Evolutionary conservation across 2,797 vertebrate species (phyloP).

Genomic region (Phalloptychus januarius): DNA sequence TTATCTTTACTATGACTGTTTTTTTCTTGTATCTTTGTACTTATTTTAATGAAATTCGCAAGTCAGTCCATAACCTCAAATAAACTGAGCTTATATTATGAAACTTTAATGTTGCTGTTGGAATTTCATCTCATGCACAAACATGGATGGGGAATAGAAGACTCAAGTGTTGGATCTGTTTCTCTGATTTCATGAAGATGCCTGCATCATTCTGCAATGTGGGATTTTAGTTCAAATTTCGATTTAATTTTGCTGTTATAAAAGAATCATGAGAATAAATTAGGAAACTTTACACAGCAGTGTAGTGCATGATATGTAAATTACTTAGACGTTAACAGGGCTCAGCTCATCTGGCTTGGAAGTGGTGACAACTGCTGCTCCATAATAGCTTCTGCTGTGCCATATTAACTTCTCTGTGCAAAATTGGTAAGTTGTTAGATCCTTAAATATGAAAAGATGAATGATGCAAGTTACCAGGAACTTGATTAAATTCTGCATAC

Average conservation of each 20-base stretch:
- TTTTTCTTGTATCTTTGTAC: background rate
- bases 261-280: constrained; percentile 23
- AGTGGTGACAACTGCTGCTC: constrained; percentile 44
- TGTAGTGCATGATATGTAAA: constrained; percentile 28
- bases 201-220: constrained; percentile 2
- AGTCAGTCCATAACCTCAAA: background rate
- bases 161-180: background rate
- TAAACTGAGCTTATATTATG: background rate
- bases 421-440: constrained; percentile 17
- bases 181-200: constrained; percentile 8
- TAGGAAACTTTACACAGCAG: constrained; percentile 10
- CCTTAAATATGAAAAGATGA: constrained; percentile 35
- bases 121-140: background rate
- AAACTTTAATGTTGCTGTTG: background rate
- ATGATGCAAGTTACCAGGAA: constrained; percentile 14
- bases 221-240: constrained; percentile 16
- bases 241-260: background rate
- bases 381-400: constrained; percentile 43
- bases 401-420: constrained; percentile 40
- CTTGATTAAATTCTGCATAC: constrained; percentile 3
- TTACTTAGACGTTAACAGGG: constrained; percentile 26
- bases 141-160: background rate
- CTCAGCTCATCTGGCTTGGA: constrained; percentile 37
- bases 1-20: background rate
- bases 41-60: background rate